Conservation (phyloP, 2,888 invertebrate genomes). For the Chrysolina americana region DNA sequence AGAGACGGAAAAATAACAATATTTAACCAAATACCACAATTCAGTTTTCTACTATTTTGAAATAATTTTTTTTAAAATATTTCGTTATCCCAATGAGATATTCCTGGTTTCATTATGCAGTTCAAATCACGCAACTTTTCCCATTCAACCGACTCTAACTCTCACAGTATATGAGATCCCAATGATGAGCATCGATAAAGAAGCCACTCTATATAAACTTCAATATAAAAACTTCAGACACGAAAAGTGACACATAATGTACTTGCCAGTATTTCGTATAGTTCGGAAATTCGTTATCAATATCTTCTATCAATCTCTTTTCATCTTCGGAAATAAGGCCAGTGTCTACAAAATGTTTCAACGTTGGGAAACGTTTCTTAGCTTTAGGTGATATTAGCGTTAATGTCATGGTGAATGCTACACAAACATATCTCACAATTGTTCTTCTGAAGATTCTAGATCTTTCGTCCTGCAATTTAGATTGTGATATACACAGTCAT, state of each 20-base stretch:
- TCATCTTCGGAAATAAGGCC: slow-evolving; percentile 87
- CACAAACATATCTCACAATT: slow-evolving; percentile 84
- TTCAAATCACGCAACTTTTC: too few species aligned
- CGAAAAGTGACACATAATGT: neutral
- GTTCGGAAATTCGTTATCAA: slow-evolving; percentile 85
- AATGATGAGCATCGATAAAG: too few species aligned
- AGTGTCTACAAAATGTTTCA: slow-evolving; percentile 85
- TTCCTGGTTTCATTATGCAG: too few species aligned
- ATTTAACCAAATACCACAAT: too few species aligned
- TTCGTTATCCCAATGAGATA: too few species aligned
- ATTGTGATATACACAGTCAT: neutral
- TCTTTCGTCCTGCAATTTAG: slow-evolving; percentile 76
- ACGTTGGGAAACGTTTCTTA: slow-evolving; percentile 89
- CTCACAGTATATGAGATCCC: too few species aligned
- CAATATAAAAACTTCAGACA: slow-evolving; percentile 2
- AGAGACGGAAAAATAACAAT: too few species aligned
- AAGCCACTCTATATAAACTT: too few species aligned
- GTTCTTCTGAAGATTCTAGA: slow-evolving; percentile 85
- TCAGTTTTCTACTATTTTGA: too few species aligned
- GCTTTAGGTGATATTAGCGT: slow-evolving; percentile 88
- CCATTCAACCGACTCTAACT: too few species aligned
- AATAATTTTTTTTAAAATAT: too few species aligned
- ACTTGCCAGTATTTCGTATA: slow-evolving; percentile 88
- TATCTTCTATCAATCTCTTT: slow-evolving; percentile 80
- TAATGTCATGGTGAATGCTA: slow-evolving; percentile 87